Evolutionary conservation across 1,140 invertebrate genomes (phyloP).

Genomic region (Drosophila bipectinata): DNA sequence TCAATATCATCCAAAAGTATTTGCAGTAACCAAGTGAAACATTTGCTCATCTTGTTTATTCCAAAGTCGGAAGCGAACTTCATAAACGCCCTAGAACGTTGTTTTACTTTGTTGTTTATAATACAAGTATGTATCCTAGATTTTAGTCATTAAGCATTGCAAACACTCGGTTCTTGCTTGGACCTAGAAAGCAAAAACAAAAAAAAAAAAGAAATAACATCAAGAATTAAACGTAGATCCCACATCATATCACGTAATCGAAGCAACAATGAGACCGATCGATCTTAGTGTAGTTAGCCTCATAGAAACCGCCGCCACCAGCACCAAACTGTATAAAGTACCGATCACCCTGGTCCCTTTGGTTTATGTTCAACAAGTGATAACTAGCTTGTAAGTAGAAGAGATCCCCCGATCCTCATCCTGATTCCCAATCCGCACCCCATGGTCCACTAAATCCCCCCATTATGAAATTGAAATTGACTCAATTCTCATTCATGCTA

Average conservation of each 20-base stretch:
- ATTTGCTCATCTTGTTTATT: constrained; percentile 75
- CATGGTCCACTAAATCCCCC: not conserved
- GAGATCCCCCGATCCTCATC: constrained; percentile 5
- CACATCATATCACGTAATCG: constrained; percentile 64
- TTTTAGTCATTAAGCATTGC: constrained; percentile 59
- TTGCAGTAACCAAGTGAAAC: constrained; percentile 60
- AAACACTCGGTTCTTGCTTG: constrained; percentile 32
- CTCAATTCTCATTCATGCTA: constrained; percentile 75
- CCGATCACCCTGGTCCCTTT: constrained; percentile 45
- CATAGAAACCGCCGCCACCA: constrained; percentile 40
- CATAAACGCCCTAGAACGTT: constrained; percentile 32
- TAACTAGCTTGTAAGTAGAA: constrained; percentile 73
- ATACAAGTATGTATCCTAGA: constrained; percentile 22
- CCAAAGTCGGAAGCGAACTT: constrained; percentile 55
- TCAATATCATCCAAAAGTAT: constrained; percentile 37
- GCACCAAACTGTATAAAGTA: constrained; percentile 53
- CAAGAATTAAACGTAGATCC: constrained; percentile 5
- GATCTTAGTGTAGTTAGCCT: constrained; percentile 52
- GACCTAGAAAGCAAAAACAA: constrained; percentile 8
- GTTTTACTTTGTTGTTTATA: constrained; percentile 46
- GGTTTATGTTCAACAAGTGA: constrained; percentile 74
- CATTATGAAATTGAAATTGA: constrained; percentile 42
- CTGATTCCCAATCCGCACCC: constrained; percentile 1
- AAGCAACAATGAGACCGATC: constrained; percentile 50
- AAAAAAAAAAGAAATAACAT: constrained; percentile 3